Evolutionary conservation across 2,113 vertebrate species (phyloP).

Genomic region (Charina bottae): DNA sequence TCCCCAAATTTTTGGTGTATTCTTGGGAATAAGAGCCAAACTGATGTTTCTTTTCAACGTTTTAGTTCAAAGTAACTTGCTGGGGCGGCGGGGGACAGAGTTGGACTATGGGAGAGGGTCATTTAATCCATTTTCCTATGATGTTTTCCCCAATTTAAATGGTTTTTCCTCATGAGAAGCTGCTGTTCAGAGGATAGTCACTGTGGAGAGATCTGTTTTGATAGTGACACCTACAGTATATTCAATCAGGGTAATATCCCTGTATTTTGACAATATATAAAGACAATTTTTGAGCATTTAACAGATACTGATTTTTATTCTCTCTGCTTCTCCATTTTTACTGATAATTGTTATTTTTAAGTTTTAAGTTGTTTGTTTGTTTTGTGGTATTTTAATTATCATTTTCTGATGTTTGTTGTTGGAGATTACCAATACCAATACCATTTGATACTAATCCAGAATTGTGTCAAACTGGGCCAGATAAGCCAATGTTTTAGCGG

Average conservation of each 20-base stretch:
- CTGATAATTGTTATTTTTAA: neutral
- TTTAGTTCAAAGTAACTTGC: neutral
- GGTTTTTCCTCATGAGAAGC: neutral
- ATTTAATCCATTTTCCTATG: neutral
- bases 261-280: constrained; percentile 1
- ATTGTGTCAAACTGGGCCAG: neutral
- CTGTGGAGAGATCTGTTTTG: neutral
- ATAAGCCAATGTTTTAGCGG: neutral
- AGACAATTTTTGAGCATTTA: neutral
- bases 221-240: neutral
- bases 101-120: neutral
- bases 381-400: neutral
- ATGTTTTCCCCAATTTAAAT: neutral
- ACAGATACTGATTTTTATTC: neutral
- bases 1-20: neutral
- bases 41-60: neutral
- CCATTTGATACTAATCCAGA: neutral
- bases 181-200: neutral
- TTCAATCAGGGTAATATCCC: neutral
- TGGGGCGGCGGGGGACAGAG: too few relatives aligned
- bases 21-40: neutral
- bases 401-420: neutral
- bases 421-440: neutral
- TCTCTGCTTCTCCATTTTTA: neutral
- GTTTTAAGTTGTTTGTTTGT: neutral